Evolutionary conservation across 53 echinoderm and acorn worm genomes (phyloP), one percentile per base, ranked within the genome.

Genomic region (Paracentrotus lividus): DNA sequence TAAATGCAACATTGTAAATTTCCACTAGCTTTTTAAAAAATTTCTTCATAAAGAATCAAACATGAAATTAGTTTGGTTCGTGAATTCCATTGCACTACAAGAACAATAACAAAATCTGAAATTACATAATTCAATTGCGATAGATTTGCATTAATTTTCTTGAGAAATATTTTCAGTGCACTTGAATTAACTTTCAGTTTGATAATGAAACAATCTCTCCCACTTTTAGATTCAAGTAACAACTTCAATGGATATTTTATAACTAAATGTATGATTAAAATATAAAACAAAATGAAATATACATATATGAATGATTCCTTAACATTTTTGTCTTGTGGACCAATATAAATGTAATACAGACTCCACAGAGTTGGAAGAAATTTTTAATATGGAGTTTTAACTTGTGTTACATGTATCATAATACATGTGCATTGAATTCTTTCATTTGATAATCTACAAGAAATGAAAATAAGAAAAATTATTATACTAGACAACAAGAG

Each of bases 381-480:
- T 6, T 26, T 47, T 47, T 8, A 42, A 45, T 81, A 12, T 12
- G n/a, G 24, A 81, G 47, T 8, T 47, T 21, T 45, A 13, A 81
- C 81, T 27, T 26, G 44, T 18, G 47, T 49, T 26, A 23, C 47
- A 13, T 10, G 24, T 40, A 81, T 5, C n/a, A n/a, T 47, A 81
- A 81, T 47, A n/a, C 47, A 45, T 81, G 24, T 47, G 45, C 47
- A 45, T 81, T 9, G 47, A 47, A 81, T 20, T 44, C 47, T 8
- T 47, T 81, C 49, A 81, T 81, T 47, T 81, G 81, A 81, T 47
- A 47, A 12, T 81, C 2, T 43, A 81, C 81, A 26, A 45, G 47
- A 47, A n/a, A 47, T 16, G 81, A 47, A 81, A 81, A 45, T 23
- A 26, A 81, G 45, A 36, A 0, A 20, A 0, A 38, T 38, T 40